These are phyloP conservation scores for Leptodactylus fallax DNA, from an alignment of 2,797 vertebrate genomes.

Conservation along the genomic window DNA sequence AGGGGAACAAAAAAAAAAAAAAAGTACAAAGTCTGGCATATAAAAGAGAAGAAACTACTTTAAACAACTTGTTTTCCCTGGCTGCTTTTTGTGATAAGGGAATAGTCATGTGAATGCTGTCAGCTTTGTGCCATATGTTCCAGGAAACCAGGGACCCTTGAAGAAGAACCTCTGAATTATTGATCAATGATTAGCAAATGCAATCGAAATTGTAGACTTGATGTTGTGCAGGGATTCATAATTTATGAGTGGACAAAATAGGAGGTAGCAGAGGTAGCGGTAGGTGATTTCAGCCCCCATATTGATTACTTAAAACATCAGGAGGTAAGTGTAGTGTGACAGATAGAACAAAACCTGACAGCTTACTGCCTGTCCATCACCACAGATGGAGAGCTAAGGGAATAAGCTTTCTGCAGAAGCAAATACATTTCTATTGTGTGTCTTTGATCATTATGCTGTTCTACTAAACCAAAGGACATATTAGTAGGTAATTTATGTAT, in stretches of 20 bases:
- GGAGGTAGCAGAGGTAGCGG: constrained; percentile 89
- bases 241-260: constrained; percentile 99
- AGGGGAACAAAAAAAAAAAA: constrained; percentile 69
- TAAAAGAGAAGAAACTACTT: constrained; percentile 73
- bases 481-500: constrained; percentile 84
- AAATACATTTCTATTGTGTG: constrained; percentile 80
- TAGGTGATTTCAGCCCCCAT: constrained; percentile 95
- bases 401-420: constrained; percentile 71
- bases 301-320: constrained; percentile 98
- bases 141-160: constrained; percentile 88
- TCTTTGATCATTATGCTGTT: constrained; percentile 80
- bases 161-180: constrained; percentile 94
- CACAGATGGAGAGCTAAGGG: constrained; percentile 72
- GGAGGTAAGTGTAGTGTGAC: constrained; percentile 93
- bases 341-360: constrained; percentile 84
- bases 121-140: constrained; percentile 88
- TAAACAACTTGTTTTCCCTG: constrained; percentile 78
- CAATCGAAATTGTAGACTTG: constrained; percentile 97
- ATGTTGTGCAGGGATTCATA: constrained; percentile 89
- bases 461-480: constrained; percentile 77
- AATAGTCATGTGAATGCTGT: constrained; percentile 76
- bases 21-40: constrained; percentile 68
- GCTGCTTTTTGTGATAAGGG: constrained; percentile 80
- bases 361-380: constrained; percentile 78
- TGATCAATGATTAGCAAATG: constrained; percentile 99